Base-by-base conservation (phyloP, 2,113 vertebrate genomes). In the Dicaeum eximium region DNA sequence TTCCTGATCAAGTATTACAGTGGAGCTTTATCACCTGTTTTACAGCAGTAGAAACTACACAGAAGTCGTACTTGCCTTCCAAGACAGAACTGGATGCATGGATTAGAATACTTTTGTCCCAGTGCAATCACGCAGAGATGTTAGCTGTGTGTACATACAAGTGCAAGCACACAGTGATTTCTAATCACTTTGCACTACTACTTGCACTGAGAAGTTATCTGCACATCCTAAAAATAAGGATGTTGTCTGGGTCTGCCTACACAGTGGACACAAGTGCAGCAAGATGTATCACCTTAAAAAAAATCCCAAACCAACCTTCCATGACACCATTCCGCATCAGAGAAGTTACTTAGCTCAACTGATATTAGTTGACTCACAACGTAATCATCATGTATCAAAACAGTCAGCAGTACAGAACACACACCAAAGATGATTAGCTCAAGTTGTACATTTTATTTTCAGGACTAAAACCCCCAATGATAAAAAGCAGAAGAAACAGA, bases 361-460 rank as follows among this genome's bases (percentile, higher is more conserved):
- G 22, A 71, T 51, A 10, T 35, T 56, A 66, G 44, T 2, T 54
- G 62, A 74, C 31, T 71, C 38, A 35, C 20, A 45, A 8, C 0
- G 0, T 10, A 66, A 54, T 85, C 25, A 40, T 13, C 7, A 6
- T 3, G 2, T 27, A 71, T 66, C 45, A 79, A 70, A 94, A 42
- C 38, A 87, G 37, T n/a, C 45, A 86, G 31, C 58, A 89, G 42
- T 24, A 93, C 30, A 93, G n/a, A 92, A 79, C 37, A 92, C 7
- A 4, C 5, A 90, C 12, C 13, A 48, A 44, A 57, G 11, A 75
- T 31, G 7, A 71, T 61, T 38, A 66, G 58, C 4, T 77, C 48
- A 93, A 71, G 47, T 67, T 84, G 71, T 51, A 77, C 35, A 65
- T 97, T 90, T 98, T 96, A 97, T 97, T 98, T 88, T 90, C 93